Evolutionary conservation across 2,113 vertebrate species (phyloP).

Genomic region (Morone saxatilis): DNA sequence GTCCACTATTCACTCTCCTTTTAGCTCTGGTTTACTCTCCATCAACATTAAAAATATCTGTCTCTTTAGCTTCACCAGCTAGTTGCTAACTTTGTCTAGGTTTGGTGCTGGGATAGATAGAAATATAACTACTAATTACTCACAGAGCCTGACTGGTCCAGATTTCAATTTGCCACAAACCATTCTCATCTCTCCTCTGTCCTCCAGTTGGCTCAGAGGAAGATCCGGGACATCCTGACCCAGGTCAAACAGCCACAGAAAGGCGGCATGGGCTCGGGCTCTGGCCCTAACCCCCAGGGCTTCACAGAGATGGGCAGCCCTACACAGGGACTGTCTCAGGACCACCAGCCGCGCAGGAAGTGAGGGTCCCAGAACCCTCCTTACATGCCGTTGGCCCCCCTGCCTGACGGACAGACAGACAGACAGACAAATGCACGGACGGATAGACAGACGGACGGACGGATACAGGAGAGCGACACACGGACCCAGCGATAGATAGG

Average conservation of each 20-base stretch:
- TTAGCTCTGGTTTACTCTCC: not conserved
- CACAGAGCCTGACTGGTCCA: not conserved
- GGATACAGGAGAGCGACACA: slow-evolving; percentile 79
- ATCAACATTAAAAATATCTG: not conserved
- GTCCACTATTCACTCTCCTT: not conserved
- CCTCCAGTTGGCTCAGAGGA: slow-evolving; percentile 93
- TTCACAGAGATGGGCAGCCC: slow-evolving; percentile 78
- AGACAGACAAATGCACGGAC: slow-evolving; percentile 67
- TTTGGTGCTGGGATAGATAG: not conserved
- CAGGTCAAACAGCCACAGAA: slow-evolving; percentile 96
- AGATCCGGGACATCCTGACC: slow-evolving; percentile 96
- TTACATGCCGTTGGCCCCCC: slow-evolving; percentile 4
- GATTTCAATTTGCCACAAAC: not conserved
- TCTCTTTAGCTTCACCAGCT: not conserved
- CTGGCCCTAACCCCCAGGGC: slow-evolving; percentile 77
- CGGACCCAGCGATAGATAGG: slow-evolving; percentile 83
- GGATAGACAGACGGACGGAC: slow-evolving; percentile 70
- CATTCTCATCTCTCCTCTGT: slow-evolving; percentile 4
- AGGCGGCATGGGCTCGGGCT: slow-evolving; percentile 85
- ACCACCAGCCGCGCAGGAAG: slow-evolving; percentile 86
- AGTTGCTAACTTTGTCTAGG: too few relatives aligned
- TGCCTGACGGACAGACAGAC: slow-evolving; percentile 70
- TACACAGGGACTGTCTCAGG: slow-evolving; percentile 78
- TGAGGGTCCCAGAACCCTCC: slow-evolving; percentile 78
- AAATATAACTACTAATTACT: not conserved